A percentile compares a stretch with the other conserved stretches of the same genome.
Conservation (phyloP, 1,140 invertebrate species). For the Apolygus lucorum region DNA sequence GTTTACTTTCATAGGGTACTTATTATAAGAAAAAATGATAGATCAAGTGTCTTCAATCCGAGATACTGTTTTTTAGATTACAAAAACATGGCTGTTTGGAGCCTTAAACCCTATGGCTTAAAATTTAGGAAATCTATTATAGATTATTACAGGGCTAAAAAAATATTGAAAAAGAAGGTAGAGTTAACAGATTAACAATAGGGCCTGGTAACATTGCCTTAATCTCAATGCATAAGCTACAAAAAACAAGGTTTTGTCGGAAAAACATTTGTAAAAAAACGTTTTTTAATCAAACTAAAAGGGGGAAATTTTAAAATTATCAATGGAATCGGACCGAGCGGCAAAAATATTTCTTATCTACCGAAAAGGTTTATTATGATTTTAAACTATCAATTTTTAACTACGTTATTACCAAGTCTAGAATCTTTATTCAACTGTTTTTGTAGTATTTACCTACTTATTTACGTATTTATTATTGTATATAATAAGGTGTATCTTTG, state of each 20-base stretch:
- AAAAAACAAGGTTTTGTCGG: slow-evolving; percentile 24
- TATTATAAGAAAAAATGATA: slow-evolving; percentile 21
- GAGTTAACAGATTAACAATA: slow-evolving; percentile 19
- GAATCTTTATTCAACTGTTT: too few relatives aligned
- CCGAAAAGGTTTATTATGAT: too few relatives aligned
- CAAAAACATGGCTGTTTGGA: slow-evolving; percentile 21
- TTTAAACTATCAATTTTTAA: too few relatives aligned
- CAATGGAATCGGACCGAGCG: background rate
- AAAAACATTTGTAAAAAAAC: slow-evolving; percentile 18
- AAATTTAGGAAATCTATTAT: slow-evolving; percentile 23
- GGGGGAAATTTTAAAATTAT: background rate
- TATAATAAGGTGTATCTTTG: slow-evolving; percentile 1
- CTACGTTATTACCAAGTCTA: too few relatives aligned
- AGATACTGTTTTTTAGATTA: slow-evolving; percentile 21
- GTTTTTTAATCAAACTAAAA: slow-evolving; percentile 15
- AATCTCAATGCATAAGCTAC: slow-evolving; percentile 26
- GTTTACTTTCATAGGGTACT: slow-evolving; percentile 18
- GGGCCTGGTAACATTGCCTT: slow-evolving; percentile 28
- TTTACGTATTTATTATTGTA: too few relatives aligned
- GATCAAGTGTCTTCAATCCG: slow-evolving; percentile 23
- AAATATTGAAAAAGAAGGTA: slow-evolving; percentile 17
- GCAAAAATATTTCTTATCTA: background rate
- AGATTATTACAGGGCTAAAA: slow-evolving; percentile 29
- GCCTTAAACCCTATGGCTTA: slow-evolving; percentile 25
- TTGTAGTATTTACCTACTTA: too few relatives aligned